Evolutionary conservation across 1,140 invertebrate species (phyloP), one percentile per base, ranked within the genome.

Genomic region (Zaprionus vittiger): DNA sequence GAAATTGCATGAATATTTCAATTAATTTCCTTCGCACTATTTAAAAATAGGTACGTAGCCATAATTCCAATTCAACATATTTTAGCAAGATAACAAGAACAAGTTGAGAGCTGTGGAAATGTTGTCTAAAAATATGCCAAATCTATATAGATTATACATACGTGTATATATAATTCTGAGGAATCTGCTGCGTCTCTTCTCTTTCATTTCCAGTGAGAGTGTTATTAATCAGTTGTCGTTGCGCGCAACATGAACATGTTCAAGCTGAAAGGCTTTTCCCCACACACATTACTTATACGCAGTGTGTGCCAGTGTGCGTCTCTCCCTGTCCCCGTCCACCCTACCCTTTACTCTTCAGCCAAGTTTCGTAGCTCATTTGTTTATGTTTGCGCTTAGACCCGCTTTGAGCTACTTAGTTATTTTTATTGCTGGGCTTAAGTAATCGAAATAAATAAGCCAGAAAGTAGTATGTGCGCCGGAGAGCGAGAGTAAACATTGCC

Each of bases 361-460:
- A 49, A 49, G 52, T 38, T 41, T 67, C 22, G n/a, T n/a, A 20
- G 17, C 55, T 63, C 57, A 54, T 70, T 70, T 71, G 73, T 64
- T 75, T 71, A 70, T 66, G 47, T 66, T 77, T 73, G 62, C 12
- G 61, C 74, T 71, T 49, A 59, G 61, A 47, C 7, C 34, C 15
- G 69, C 68, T 77, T 38, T 68, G 60, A 22, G 65, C 54, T 66
- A 65, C 77, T 80, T 73, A 57, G 71, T 55, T 70, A 69, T 65
- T 82, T 83, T 66, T 79, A 75, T 82, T 83, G 72, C 69, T 63
- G 56, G 79, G 73, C 81, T 84, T 81, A 81, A 84, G 82, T 84
- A 85, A 85, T 85, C 83, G 74, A 81, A 81, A 84, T 81, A 81
- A 81, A 85, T 75, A 70, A 62, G 52, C 60, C 20, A 24, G 49